Conservation (phyloP, 2,113 vertebrate species). For the Calyptommatus sinebrachiatus region DNA sequence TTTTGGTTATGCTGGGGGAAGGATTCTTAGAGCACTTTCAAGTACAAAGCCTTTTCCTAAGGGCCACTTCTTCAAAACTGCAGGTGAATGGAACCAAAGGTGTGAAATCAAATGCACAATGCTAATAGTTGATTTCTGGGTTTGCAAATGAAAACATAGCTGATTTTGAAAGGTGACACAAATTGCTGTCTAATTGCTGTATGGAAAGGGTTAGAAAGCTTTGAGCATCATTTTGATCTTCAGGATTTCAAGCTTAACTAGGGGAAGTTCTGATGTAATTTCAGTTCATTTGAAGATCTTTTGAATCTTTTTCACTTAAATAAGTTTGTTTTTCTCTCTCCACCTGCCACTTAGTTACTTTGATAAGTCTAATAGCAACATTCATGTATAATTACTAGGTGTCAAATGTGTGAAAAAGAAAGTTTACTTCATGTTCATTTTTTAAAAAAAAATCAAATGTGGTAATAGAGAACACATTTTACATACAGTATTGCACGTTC, state of each 20-base stretch:
- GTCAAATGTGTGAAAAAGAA: slow-evolving; percentile 45
- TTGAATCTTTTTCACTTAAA: slow-evolving; percentile 52
- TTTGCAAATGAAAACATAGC: background rate
- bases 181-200: slow-evolving; percentile 21
- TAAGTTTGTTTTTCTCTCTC: slow-evolving; percentile 56
- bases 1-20: too few relatives aligned
- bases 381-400: slow-evolving; percentile 55
- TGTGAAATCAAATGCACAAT: background rate
- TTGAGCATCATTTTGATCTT: slow-evolving; percentile 38
- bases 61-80: too few relatives aligned
- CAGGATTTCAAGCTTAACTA: slow-evolving; percentile 27
- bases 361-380: slow-evolving; percentile 61
- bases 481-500: slow-evolving; percentile 18
- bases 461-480: slow-evolving; percentile 13
- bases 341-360: slow-evolving; percentile 61
- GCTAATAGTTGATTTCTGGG: background rate
- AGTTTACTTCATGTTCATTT: slow-evolving; percentile 52
- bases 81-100: background rate
- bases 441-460: slow-evolving; percentile 27
- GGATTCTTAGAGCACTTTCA: too few relatives aligned
- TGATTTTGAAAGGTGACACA: background rate
- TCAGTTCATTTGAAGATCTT: slow-evolving; percentile 56
- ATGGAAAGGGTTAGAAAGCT: background rate
- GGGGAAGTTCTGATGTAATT: slow-evolving; percentile 51
- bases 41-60: too few relatives aligned